phyloP scores from a whole-genome alignment of 2,888 invertebrate genomes.

The Chydorus sphaericus region DNA sequence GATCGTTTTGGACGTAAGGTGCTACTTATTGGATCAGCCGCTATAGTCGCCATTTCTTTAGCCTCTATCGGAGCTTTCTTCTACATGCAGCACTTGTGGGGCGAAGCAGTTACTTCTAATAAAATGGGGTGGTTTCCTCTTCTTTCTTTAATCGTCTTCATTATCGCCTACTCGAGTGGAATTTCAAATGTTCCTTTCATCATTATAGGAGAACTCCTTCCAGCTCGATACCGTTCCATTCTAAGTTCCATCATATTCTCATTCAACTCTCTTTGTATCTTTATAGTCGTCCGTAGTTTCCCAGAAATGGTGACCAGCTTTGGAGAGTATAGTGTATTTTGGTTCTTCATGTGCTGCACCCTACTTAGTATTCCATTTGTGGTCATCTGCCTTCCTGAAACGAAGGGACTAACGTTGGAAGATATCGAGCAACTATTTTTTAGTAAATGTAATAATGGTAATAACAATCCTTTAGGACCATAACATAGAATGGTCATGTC shows the following conservation, averaged over 20 bases:
- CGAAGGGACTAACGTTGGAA: too few relatives aligned
- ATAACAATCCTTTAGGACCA: too few relatives aligned
- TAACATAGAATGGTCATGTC: too few relatives aligned
- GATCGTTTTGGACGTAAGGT: too few relatives aligned
- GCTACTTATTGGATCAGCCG: too few relatives aligned
- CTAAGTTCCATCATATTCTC: conserved; percentile 15
- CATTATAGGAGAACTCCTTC: conserved; percentile 17
- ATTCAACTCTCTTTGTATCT: conserved; percentile 15
- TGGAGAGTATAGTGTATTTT: conserved; percentile 11
- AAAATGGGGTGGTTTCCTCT: conserved; percentile 14
- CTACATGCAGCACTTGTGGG: conserved; percentile 11
- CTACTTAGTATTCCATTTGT: conserved; percentile 6
- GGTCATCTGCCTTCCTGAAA: too few relatives aligned
- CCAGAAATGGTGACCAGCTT: conserved; percentile 8
- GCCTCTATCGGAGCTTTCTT: conserved; percentile 15
- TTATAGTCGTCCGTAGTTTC: conserved; percentile 12
- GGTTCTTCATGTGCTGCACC: conserved; percentile 13
- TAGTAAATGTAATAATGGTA: too few relatives aligned
- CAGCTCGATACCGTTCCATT: conserved; percentile 14
- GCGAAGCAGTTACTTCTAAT: background rate
- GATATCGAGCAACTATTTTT: too few relatives aligned
- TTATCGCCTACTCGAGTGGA: conserved; percentile 15
- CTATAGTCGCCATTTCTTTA: conserved; percentile 14
- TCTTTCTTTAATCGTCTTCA: conserved; percentile 13
- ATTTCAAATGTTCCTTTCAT: conserved; percentile 16